Percentiles rank a stretch among this genome's conserved stretches.
These are phyloP conservation scores for Drosophila kanapiae DNA, from an alignment of 1,140 invertebrate species.

Conservation along the genomic window DNA sequence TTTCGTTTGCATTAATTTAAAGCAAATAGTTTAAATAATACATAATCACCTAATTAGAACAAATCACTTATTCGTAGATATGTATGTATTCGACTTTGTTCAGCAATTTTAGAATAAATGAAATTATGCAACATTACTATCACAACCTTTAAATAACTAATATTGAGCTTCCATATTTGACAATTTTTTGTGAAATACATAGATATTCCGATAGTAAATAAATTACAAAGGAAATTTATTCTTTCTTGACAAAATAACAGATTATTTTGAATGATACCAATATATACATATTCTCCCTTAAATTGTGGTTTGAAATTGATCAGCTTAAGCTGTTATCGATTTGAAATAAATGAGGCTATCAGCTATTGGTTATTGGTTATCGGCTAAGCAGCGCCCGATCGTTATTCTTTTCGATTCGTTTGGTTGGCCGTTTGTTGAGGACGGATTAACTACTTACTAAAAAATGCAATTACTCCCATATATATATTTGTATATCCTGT, in stretches of 20 bases:
- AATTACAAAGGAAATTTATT: background rate
- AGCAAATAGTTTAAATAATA: background rate
- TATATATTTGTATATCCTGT: slow-evolving; percentile 14
- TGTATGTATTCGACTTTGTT: slow-evolving; percentile 41
- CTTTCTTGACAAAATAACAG: background rate
- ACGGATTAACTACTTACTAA: slow-evolving; percentile 82
- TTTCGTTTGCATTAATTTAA: background rate
- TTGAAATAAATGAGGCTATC: background rate
- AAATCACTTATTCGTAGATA: slow-evolving; percentile 25
- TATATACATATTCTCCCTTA: background rate
- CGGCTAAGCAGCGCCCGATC: slow-evolving; percentile 42
- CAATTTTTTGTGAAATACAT: background rate
- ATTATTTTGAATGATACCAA: background rate
- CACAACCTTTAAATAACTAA: slow-evolving; percentile 42
- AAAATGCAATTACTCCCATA: slow-evolving; percentile 73
- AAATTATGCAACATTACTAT: slow-evolving; percentile 19
- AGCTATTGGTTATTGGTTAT: slow-evolving; percentile 18
- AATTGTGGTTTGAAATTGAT: background rate
- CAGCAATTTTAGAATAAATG: slow-evolving; percentile 24
- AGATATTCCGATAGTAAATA: background rate
- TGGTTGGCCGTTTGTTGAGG: slow-evolving; percentile 68
- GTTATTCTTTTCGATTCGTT: slow-evolving; percentile 14
- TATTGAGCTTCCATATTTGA: background rate
- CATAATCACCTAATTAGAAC: background rate
- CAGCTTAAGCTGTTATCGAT: background rate